Base-by-base conservation (phyloP, 2,888 invertebrate genomes). In the Meliscaeva auricollis region DNA sequence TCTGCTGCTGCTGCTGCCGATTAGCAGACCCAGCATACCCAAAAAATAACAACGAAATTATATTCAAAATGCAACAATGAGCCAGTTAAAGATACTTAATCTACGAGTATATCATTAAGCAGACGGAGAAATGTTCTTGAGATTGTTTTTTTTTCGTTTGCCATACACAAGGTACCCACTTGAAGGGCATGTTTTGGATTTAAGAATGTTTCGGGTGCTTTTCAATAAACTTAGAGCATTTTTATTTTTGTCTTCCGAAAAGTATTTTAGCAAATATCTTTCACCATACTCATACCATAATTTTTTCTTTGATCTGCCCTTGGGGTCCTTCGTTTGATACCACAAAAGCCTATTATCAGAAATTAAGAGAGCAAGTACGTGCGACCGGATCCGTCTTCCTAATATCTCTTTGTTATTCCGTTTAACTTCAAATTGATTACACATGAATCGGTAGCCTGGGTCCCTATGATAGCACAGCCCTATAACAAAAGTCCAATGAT, bases 21-120 rank as follows among this genome's bases (percentile, higher is more conserved):
- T n/a, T n/a, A n/a, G n/a, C n/a, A n/a, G n/a, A n/a, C n/a, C n/a
- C n/a, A n/a, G n/a, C n/a, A n/a, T n/a, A n/a, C n/a, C n/a, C n/a
- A n/a, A n/a, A n/a, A n/a, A n/a, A n/a, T n/a, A n/a, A n/a, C n/a
- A n/a, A n/a, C n/a, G n/a, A n/a, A n/a, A n/a, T n/a, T n/a, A n/a
- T n/a, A n/a, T n/a, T n/a, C n/a, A 83, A 64, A 26, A 64, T 48
- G n/a, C 48, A 66, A 50, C 66, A 66, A 48, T 20, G 35, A 48
- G 13, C 17, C 48, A 50, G 66, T 66, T 66, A 50, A 66, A 22
- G 66, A 66, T 48, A 66, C 35, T 50, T 66, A 35, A 50, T 66
- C 66, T 48, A n/a, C n/a, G n/a, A n/a, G n/a, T n/a, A n/a, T n/a
- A 50, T 38, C 26, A 3, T 38, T 38, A 50, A n/a, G 5, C 20